Evolutionary conservation across 2,113 vertebrate species (phyloP), one percentile per base, ranked within the genome.

Genomic region (Passer domesticus): DNA sequence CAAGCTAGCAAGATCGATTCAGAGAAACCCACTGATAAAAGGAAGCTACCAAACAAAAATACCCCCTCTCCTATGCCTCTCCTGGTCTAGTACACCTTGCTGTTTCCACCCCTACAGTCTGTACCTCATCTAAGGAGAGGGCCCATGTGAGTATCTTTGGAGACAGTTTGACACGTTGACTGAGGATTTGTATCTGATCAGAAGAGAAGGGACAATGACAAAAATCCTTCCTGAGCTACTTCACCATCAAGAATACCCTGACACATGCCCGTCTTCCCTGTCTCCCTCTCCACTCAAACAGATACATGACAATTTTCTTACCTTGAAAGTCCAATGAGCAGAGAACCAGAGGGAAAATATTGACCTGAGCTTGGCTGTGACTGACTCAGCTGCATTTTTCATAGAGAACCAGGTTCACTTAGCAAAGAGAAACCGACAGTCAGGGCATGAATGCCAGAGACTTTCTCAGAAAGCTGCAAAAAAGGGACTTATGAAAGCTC

Each of bases 1-100:
- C 19, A 67, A 63, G 18, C 3, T 11, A 58, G 22, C 17, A 31
- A 78, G 20, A 78, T 3, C 0, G 0, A 49, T 62, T 78, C 37
- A 74, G 66, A 78, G 16, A 88, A 78, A 78, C 19, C 3, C 13
- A 28, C 8, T 8, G 22, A 50, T 10, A n/a, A 88, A 82, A 75
- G 47, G 24, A 43, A 83, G 8, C 5, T 82, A 10, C 56, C 39
- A 73, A 84, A 35, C 4, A 41, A 77, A 90, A 70, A 75, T 10
- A 31, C 0, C 2, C 9, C 7, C 13, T 28, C 27, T 63, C 4
- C 27, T 3, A 14, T 7, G 2, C 19, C 31, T 87, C 52, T 78
- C 21, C 41, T 58, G 22, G 22, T 18, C 27, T 20, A 47, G 27
- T 17, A 44, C 10, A 37, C 28, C 19, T 85, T 78, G 47, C 10